A percentile compares a stretch with the other conserved stretches of the same genome.
phyloP scores from a whole-genome alignment of 2,888 invertebrate genomes.

The Tetragnatha montana region DNA sequence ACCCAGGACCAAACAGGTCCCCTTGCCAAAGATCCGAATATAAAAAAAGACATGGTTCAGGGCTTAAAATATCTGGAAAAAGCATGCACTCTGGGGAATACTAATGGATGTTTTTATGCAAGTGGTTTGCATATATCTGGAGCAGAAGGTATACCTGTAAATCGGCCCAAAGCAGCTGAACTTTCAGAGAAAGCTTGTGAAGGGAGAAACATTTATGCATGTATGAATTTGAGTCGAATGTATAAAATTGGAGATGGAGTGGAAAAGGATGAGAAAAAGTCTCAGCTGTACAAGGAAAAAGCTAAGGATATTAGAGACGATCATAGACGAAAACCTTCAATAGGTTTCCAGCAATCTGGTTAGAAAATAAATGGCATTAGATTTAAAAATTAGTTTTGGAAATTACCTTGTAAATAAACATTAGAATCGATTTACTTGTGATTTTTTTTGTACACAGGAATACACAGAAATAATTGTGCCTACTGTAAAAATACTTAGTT shows the following conservation, averaged over 20 bases:
- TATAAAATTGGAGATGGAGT: conserved; percentile 89
- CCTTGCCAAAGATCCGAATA: conserved; percentile 39
- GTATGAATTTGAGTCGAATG: conserved; percentile 93
- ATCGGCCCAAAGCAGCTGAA: conserved; percentile 86
- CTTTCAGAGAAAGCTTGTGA: conserved; percentile 89
- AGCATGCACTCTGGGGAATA: conserved; percentile 77
- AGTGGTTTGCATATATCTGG: conserved; percentile 82
- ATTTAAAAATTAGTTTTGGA: not conserved
- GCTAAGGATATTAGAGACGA: conserved; percentile 85
- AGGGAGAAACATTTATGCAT: conserved; percentile 88
- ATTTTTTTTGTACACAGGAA: no score
- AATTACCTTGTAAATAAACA: conserved; percentile 8
- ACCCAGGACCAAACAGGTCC: conserved; percentile 77
- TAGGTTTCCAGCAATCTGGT: conserved; percentile 48
- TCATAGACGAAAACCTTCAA: conserved; percentile 75
- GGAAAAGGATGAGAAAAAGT: conserved; percentile 83
- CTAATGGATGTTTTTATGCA: conserved; percentile 87
- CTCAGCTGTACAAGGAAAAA: conserved; percentile 84
- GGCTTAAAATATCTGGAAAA: conserved; percentile 79
- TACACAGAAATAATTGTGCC: no score
- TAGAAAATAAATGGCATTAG: conserved; percentile 2
- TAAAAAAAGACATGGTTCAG: conserved; percentile 73
- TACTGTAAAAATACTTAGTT: no score
- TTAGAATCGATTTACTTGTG: not conserved
- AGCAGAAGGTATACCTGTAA: conserved; percentile 80